Percentiles rank a stretch among this genome's conserved stretches.
These are phyloP conservation scores for Abscondita cerata DNA, from an alignment of 2,888 invertebrate species.

Conservation along the genomic window DNA sequence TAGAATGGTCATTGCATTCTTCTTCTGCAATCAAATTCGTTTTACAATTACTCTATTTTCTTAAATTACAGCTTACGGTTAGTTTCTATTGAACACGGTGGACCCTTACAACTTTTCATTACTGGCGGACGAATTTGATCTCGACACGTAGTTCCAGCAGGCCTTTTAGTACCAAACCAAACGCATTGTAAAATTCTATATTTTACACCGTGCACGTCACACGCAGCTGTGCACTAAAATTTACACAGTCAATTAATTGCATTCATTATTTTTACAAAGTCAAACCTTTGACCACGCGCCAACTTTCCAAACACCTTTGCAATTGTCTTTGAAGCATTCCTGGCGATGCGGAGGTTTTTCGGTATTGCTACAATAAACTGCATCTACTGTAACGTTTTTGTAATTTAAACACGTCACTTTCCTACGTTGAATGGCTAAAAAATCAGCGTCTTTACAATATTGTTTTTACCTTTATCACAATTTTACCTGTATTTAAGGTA, in stretches of 20 bases:
- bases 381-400: constrained; percentile 49
- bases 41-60: neutral
- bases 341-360: constrained; percentile 78
- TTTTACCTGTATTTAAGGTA: constrained; percentile 71
- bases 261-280: neutral
- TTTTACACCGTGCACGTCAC: constrained; percentile 83
- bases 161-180: constrained; percentile 84
- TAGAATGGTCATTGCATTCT: constrained; percentile 81
- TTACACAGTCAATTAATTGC: constrained; percentile 20
- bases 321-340: constrained; percentile 83
- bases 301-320: constrained; percentile 88
- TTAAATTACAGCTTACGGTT: constrained; percentile 55
- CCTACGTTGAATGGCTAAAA: constrained; percentile 75
- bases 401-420: constrained; percentile 67
- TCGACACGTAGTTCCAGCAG: constrained; percentile 87
- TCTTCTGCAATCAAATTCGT: constrained; percentile 60
- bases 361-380: constrained; percentile 72
- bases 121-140: constrained; percentile 78
- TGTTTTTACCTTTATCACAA: neutral
- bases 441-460: too few species aligned
- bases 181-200: constrained; percentile 91
- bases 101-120: constrained; percentile 77
- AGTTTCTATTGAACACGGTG: constrained; percentile 65
- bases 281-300: constrained; percentile 93
- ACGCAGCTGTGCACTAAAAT: constrained; percentile 82